phyloP scores from a whole-genome alignment of 2,797 vertebrate genomes.

The Novumbra hubbsi region DNA sequence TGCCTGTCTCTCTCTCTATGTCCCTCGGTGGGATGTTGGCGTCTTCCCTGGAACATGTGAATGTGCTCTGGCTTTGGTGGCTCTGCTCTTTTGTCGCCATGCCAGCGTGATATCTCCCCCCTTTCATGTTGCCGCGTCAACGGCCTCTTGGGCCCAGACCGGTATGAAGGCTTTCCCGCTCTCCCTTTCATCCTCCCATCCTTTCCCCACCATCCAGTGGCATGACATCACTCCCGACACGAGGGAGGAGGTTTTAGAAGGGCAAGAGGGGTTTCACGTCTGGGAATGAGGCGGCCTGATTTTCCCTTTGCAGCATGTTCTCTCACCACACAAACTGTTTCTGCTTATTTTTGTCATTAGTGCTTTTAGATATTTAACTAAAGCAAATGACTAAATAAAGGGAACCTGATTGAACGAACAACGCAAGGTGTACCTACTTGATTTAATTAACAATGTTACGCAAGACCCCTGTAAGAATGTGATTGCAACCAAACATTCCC shows the following conservation, averaged over 20 bases:
- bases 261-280: constrained; percentile 21
- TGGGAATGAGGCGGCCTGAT: not conserved
- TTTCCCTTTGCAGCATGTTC: too few relatives aligned
- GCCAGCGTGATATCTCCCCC: constrained; percentile 61
- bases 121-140: constrained; percentile 57
- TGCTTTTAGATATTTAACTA: too few relatives aligned
- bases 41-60: constrained; percentile 64
- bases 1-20: not conserved
- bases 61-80: constrained; percentile 53
- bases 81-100: constrained; percentile 52
- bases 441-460: too few relatives aligned
- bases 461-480: too few relatives aligned
- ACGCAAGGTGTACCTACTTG: too few relatives aligned
- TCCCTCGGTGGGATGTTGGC: constrained; percentile 47
- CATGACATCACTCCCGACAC: constrained; percentile 60
- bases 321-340: not conserved
- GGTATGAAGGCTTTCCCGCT: constrained; percentile 53
- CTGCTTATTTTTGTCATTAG: too few relatives aligned
- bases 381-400: too few relatives aligned
- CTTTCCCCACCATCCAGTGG: constrained; percentile 35
- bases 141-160: constrained; percentile 40
- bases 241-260: constrained; percentile 31
- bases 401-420: too few relatives aligned
- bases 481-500: too few relatives aligned
- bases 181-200: constrained; percentile 59